These are phyloP conservation scores for Tubulanus polymorphus DNA, from an alignment of 2,888 invertebrate genomes.

Conservation along the genomic window DNA sequence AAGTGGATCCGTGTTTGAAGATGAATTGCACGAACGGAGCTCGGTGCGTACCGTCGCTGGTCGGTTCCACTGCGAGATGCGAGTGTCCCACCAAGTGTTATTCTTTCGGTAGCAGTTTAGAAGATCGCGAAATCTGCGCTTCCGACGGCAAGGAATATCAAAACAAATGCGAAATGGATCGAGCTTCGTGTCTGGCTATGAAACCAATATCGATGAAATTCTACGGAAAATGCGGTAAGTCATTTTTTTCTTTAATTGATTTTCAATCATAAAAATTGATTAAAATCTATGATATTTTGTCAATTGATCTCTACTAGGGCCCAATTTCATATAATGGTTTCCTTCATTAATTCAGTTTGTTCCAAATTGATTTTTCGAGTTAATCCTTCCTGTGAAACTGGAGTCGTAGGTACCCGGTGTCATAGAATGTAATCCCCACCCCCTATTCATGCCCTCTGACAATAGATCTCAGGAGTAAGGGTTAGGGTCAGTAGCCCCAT, in stretches of 20 bases:
- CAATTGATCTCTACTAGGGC: no score
- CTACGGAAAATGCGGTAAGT: slow-evolving; percentile 57
- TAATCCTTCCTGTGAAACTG: no score
- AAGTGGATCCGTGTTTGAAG: slow-evolving; percentile 69
- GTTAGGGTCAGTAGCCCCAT: no score
- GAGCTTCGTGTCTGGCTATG: slow-evolving; percentile 51
- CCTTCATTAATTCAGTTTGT: no score
- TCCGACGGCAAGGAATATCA: slow-evolving; percentile 56
- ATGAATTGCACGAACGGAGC: slow-evolving; percentile 68
- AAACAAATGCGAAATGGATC: slow-evolving; percentile 52
- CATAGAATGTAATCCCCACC: no score
- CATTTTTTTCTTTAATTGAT: not conserved
- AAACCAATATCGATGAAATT: slow-evolving; percentile 53
- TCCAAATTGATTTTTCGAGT: no score
- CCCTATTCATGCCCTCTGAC: no score
- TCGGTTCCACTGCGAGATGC: slow-evolving; percentile 71
- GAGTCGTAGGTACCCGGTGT: no score
- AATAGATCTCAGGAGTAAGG: no score
- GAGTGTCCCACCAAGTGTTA: slow-evolving; percentile 76
- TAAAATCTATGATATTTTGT: no score
- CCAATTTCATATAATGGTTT: no score
- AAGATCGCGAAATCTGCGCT: slow-evolving; percentile 74
- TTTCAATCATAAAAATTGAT: no score
- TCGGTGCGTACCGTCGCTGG: slow-evolving; percentile 62
- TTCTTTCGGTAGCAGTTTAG: slow-evolving; percentile 77